A percentile compares a stretch with the other conserved stretches of the same genome.
These are phyloP conservation scores for Idris sp. DNA, from an alignment of 1,140 invertebrate genomes.

Conservation along the genomic window DNA sequence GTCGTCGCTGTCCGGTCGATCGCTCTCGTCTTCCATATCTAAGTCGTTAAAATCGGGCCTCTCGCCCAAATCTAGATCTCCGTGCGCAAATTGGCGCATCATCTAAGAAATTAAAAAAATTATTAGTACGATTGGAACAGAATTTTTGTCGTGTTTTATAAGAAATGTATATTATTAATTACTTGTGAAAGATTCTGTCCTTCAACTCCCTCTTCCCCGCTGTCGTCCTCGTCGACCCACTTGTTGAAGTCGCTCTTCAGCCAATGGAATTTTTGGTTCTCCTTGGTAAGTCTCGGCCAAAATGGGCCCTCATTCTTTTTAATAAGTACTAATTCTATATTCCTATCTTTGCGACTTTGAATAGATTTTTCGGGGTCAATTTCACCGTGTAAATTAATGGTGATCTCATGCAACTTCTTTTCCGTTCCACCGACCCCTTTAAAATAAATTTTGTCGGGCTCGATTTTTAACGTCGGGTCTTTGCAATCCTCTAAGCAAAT, in stretches of 20 bases:
- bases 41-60: conserved; percentile 79
- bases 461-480: conserved; percentile 89
- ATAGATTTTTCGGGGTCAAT: conserved; percentile 88
- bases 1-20: conserved; percentile 79
- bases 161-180: no score
- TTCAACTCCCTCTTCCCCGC: conserved; percentile 81
- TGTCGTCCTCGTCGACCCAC: conserved; percentile 96
- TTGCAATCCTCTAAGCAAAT: conserved; percentile 94
- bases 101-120: conserved; percentile 70
- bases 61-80: conserved; percentile 70
- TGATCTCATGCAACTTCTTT: conserved; percentile 92
- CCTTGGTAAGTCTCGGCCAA: conserved; percentile 93
- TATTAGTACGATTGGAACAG: no score
- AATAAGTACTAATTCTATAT: conserved; percentile 79
- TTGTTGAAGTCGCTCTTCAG: conserved; percentile 97
- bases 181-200: conserved; percentile 60
- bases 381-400: conserved; percentile 89
- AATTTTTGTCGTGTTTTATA: no score
- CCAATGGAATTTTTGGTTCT: conserved; percentile 95
- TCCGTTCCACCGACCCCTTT: conserved; percentile 91
- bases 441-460: conserved; percentile 89
- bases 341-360: conserved; percentile 80
- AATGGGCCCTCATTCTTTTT: conserved; percentile 87
- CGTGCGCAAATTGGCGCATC: conserved; percentile 79
- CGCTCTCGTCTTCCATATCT: conserved; percentile 70